Base-by-base conservation (phyloP, 2,113 vertebrate genomes). In the Cariama cristata region DNA sequence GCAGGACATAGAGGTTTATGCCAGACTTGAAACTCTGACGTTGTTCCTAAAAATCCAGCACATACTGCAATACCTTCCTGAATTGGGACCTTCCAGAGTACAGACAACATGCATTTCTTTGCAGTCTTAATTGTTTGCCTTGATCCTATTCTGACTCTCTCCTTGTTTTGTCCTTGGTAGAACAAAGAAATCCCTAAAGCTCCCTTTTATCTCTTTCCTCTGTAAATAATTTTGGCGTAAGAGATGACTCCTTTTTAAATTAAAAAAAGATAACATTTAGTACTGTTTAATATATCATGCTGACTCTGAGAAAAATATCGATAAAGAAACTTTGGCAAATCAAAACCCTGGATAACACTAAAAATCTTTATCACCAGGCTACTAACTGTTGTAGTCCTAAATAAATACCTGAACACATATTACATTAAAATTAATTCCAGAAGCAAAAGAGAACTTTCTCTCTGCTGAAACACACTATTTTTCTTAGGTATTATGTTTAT, bases 101-200 rank as follows among this genome's bases (percentile, higher is more conserved):
- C n/a, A 44, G 38, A 91, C 28, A 21, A 1, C 7, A 44, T 45
- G 20, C 11, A 32, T 53, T 92, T 62, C 27, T 91, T 73, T 71
- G 6, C 38, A 77, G 19, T 18, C 14, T 72, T 73, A 73, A 81
- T 63, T 85, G 14, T 58, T 88, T 93, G 12, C 47, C 53, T 92
- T 9, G 4, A 5, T 49, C 24, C 8, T 77, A 23, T 91, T 89
- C 96, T 55, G 24, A 38, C 16, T 83, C 12, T 90, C 33, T 68
- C 82, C 49, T 76, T 92, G 67, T 80, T 88, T 92, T 81, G 72
- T 88, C 79, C 86, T 95, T 88, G 42, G 49, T 13, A 88, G 42
- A 88, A 77, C 60, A 80, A 64, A 28, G 4, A 64, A 81, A 44
- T 53, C 64, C 64, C 60, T 85, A 94, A 89, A 60, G 53, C 19